Evolutionary conservation across 2,113 vertebrate species (phyloP), one percentile per base, ranked within the genome.

Genomic region (Pithys albifrons): DNA sequence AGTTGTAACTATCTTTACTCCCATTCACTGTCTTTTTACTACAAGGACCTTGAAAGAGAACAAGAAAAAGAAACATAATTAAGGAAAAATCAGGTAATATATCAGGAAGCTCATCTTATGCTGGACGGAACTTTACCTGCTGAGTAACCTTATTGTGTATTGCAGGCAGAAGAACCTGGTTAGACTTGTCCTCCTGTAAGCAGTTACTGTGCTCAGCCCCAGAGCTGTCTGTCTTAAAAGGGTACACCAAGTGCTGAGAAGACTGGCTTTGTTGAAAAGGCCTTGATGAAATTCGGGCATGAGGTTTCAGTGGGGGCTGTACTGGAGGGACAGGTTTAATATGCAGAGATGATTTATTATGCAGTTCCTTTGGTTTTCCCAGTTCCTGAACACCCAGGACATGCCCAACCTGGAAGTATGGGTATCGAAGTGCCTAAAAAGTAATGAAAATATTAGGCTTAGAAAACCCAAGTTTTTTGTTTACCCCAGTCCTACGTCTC

Each of bases 391-490:
- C 90, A 29, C 98, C 98, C 95, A 99, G 91, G 43, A 98, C 97
- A 83, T 99, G 98, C 52, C 99, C 99, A 90, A 99, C 98, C 11
- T 98, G 98, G 97, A 99, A 99, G 94, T 99, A 99, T 1, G 98
- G 97, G 88, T 99, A 99, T 52, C 99, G 98, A 94, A 99, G 98
- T 20, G 99, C 98, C 99, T 99, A 94, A 71, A 97, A 97, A 12
- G 88, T 48, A 98, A 91, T 17, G 2, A 33, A 57, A 23, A 78
- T 14, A 14, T 46, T n/a, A 90, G 23, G 41, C 9, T 31, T 41
- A 59, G 48, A 51, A 91, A 92, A 76, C 1, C 8, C 7, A 66
- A 81, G 27, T 43, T 91, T 83, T 54, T 67, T 5, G 46, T 39
- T 58, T 61, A 80, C 2, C 4, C 27, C 19, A 79, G 16, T 37